A percentile compares a stretch with the other conserved stretches of the same genome.
phyloP scores from a whole-genome alignment of 2,888 invertebrate genomes.

The Melanostoma mellinum region DNA sequence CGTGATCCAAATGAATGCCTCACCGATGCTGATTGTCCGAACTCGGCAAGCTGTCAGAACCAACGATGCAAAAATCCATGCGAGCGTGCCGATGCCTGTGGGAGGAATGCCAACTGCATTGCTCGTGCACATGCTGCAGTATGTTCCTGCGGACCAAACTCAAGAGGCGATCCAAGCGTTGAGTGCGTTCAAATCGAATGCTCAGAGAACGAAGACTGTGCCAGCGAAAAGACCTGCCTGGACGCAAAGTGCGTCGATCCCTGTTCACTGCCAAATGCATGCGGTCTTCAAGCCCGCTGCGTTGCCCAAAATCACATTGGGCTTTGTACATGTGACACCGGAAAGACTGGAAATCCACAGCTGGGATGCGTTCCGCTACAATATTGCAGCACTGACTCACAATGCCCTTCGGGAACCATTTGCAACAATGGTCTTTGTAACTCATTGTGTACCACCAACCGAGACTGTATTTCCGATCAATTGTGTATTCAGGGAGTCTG shows the following conservation, averaged over 20 bases:
- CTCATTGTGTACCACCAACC: constrained; percentile 89
- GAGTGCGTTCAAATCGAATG: constrained; percentile 91
- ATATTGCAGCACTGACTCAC: constrained; percentile 90
- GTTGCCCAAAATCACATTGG: constrained; percentile 90
- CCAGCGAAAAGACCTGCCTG: constrained; percentile 88
- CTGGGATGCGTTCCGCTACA: constrained; percentile 92
- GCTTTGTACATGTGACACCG: constrained; percentile 91
- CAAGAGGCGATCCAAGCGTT: constrained; percentile 89
- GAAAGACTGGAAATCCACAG: constrained; percentile 93
- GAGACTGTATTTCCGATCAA: constrained; percentile 93
- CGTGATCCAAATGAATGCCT: constrained; percentile 92
- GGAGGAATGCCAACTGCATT: constrained; percentile 89
- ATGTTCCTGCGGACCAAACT: constrained; percentile 89
- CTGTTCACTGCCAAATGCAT: constrained; percentile 90
- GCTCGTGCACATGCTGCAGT: constrained; percentile 87
- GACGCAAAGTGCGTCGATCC: constrained; percentile 91
- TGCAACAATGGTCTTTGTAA: constrained; percentile 91
- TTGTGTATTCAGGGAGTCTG: constrained; percentile 93
- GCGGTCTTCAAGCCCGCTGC: constrained; percentile 91
- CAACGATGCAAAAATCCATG: constrained; percentile 91
- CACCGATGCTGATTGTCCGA: constrained; percentile 90
- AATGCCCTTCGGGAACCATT: constrained; percentile 92
- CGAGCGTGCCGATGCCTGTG: constrained; percentile 86
- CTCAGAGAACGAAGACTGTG: constrained; percentile 89
- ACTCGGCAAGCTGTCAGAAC: constrained; percentile 88